phyloP scores from a whole-genome alignment of 2,113 vertebrate genomes.

The Entomyzon cyanotis region DNA sequence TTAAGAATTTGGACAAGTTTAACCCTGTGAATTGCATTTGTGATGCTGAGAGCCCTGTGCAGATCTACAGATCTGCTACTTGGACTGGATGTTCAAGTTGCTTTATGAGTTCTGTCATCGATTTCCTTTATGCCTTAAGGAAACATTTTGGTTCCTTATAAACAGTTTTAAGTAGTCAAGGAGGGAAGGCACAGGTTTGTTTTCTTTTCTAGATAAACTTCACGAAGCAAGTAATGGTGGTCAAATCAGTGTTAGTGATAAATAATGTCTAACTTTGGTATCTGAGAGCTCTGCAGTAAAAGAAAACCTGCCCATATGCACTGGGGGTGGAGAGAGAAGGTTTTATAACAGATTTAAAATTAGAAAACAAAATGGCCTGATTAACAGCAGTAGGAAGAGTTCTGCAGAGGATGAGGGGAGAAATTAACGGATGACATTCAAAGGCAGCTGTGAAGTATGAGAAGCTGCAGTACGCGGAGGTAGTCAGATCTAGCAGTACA shows the following conservation, averaged over 20 bases:
- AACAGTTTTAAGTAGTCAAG: neutral
- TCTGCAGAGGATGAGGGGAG: constrained; percentile 65
- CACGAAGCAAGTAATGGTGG: neutral
- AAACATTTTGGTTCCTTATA: neutral
- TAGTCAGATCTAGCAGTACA: constrained; percentile 63
- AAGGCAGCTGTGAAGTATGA: constrained; percentile 68
- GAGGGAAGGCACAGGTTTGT: constrained; percentile 15
- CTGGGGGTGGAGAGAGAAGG: constrained; percentile 67
- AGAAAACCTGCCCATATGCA: constrained; percentile 69
- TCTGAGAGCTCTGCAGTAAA: constrained; percentile 43
- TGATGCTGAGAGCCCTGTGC: neutral
- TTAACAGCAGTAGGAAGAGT: constrained; percentile 72
- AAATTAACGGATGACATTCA: constrained; percentile 70
- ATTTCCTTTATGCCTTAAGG: constrained; percentile 18
- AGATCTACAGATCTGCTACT: neutral
- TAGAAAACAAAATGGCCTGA: constrained; percentile 72
- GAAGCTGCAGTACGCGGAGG: constrained; percentile 51
- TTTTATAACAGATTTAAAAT: constrained; percentile 75
- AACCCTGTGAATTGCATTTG: neutral
- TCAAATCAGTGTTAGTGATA: constrained; percentile 34
- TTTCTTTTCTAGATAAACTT: constrained; percentile 37
- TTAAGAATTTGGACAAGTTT: neutral
- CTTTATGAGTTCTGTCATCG: neutral
- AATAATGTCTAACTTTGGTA: constrained; percentile 54
- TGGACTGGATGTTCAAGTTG: neutral